Evolutionary conservation across 2,888 invertebrate genomes (phyloP).

Genomic region (Drosophila paramelanica): DNA sequence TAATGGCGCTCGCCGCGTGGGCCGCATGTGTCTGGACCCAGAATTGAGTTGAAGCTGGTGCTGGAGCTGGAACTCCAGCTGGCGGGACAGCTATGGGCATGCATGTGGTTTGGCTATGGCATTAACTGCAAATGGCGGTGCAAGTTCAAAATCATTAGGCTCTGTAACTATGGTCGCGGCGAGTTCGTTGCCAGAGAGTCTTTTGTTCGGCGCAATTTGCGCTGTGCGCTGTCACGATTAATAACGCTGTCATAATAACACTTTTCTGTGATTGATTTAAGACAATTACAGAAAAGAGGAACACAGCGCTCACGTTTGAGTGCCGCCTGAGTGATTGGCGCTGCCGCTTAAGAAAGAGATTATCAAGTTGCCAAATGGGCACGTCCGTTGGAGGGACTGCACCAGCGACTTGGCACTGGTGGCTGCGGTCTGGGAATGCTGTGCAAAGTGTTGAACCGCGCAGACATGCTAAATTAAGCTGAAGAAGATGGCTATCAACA

Average conservation of each 20-base stretch:
- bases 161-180: slow-evolving; percentile 28
- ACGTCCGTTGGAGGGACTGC: slow-evolving; percentile 59
- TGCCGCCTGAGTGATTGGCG: slow-evolving; percentile 75
- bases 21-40: slow-evolving; percentile 62
- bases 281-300: slow-evolving; percentile 80
- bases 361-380: slow-evolving; percentile 81
- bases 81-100: slow-evolving; percentile 35
- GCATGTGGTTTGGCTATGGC: slow-evolving; percentile 57
- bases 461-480: slow-evolving; percentile 80
- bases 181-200: slow-evolving; percentile 51
- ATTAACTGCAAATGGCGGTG: slow-evolving; percentile 74
- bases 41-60: slow-evolving; percentile 16
- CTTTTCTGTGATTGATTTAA: slow-evolving; percentile 80
- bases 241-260: slow-evolving; percentile 80
- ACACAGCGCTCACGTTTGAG: slow-evolving; percentile 78
- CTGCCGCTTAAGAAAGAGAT: slow-evolving; percentile 79
- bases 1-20: slow-evolving; percentile 70
- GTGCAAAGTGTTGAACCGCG: slow-evolving; percentile 76
- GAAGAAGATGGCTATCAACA: slow-evolving; percentile 81
- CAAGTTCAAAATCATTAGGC: slow-evolving; percentile 76
- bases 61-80: neutral
- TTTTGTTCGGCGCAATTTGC: slow-evolving; percentile 66
- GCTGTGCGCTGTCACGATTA: slow-evolving; percentile 76
- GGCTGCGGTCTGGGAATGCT: slow-evolving; percentile 44
- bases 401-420: slow-evolving; percentile 6